Evolutionary conservation across 2,888 invertebrate species (phyloP).

Genomic region (Thalpophila matura): DNA sequence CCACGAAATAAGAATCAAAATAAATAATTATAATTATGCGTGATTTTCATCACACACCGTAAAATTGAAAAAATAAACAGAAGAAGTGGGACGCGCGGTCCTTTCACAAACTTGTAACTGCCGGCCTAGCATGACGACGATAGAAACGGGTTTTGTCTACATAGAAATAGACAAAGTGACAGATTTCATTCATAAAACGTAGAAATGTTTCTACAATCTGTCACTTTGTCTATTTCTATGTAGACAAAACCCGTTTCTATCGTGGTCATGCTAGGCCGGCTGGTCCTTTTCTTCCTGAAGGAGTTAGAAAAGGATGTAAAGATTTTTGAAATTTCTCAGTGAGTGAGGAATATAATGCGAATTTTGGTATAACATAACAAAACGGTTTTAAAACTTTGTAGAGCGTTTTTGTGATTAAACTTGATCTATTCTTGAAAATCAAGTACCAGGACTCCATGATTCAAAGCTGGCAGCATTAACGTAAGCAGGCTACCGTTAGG

Average conservation of each 20-base stretch:
- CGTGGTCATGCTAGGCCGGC: no score
- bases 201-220: no score
- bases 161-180: no score
- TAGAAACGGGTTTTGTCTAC: no score
- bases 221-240: no score
- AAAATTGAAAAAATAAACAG: conserved; percentile 44
- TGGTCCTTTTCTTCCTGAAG: background rate
- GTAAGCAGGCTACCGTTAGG: conserved; percentile 40
- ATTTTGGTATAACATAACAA: no score
- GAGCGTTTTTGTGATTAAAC: conserved; percentile 14
- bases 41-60: conserved; percentile 47
- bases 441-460: conserved; percentile 42
- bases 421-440: conserved; percentile 34
- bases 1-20: conserved; percentile 38
- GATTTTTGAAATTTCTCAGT: no score
- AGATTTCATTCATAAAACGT: no score
- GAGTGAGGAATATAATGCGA: no score
- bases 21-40: conserved; percentile 32
- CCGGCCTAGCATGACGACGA: no score
- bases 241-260: no score
- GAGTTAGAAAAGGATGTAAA: background rate
- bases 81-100: conserved; percentile 15
- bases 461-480: conserved; percentile 27
- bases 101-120: conserved; percentile 35
- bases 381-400: no score